Base-by-base conservation (phyloP, 2,888 invertebrate species). In the Torymus auratus region DNA sequence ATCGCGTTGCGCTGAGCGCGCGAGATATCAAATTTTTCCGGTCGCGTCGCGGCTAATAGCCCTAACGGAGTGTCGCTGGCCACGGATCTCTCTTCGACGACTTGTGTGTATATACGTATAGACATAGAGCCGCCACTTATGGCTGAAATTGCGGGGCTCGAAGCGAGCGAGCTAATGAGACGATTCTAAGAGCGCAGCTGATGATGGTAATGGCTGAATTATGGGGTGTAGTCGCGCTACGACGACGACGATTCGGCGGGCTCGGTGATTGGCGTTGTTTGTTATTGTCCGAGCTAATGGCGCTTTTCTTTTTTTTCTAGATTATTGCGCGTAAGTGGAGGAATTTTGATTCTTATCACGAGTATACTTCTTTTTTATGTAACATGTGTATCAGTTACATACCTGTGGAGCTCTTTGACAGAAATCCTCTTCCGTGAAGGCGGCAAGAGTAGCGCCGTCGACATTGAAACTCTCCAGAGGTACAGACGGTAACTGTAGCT, bases 351-450 rank as follows among this genome's bases (percentile, higher is more conserved):
- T 41, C 7, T 41, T 41, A 41, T 41, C 28, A 2, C 28, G 28
- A 28, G 28, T 28, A 3, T 28, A 3, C 7, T 1, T 28, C 0
- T 4, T 28, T 7, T 23, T 0, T 15, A 58, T 67, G 52, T 53
- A 87, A n/a, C n/a, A n/a, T n/a, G n/a, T n/a, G n/a, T n/a, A n/a
- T n/a, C n/a, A n/a, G n/a, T n/a, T n/a, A n/a, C 91, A 91, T 91
- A 96, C 96, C 94, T 96, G 95, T 79, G 96, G 95, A 86, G 96
- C 94, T 91, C 96, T 94, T 86, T 94, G 94, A 85, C 94, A 94
- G 91, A 98, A 97, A 87, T 97, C 97, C 84, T 96, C 96, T 90
- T 97, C 97, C 67, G 94, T 94, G 78, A 98, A 93, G 70, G 94
- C 93, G 81, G 95, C 94, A 82, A 98, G 92, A 58, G 94, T 94